These are phyloP conservation scores for Avahi laniger DNA, from an alignment of 2,797 vertebrate genomes.

Conservation along the genomic window DNA sequence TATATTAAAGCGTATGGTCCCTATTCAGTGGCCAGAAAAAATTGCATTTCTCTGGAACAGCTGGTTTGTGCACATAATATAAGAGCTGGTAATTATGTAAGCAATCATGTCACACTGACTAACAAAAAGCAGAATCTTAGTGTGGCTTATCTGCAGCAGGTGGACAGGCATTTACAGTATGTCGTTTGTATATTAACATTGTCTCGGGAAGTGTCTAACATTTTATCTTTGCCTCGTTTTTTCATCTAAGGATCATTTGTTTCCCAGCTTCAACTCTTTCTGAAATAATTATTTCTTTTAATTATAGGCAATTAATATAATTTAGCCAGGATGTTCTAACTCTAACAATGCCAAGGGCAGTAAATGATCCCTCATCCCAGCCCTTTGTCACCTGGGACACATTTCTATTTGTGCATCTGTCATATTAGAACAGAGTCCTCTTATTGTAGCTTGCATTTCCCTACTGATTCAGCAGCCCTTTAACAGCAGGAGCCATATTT, in stretches of 20 bases:
- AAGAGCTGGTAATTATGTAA: neutral
- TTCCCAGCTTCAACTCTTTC: neutral
- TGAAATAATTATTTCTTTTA: slow-evolving; percentile 45
- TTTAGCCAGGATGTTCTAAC: slow-evolving; percentile 28
- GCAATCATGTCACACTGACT: neutral
- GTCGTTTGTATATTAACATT: neutral
- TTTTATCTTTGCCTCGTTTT: neutral
- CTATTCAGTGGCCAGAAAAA: neutral
- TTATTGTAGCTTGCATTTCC: neutral
- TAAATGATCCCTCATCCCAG: neutral
- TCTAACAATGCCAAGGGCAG: neutral
- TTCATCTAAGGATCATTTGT: neutral
- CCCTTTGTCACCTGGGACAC: neutral
- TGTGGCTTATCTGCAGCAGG: neutral
- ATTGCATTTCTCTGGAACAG: neutral
- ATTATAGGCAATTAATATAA: slow-evolving; percentile 53
- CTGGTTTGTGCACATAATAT: neutral
- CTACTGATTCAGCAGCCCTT: neutral
- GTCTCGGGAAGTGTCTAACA: neutral
- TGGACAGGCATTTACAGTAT: neutral
- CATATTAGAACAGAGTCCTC: neutral
- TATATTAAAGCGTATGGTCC: neutral
- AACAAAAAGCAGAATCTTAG: neutral
- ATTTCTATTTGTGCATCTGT: neutral
- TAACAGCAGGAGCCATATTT: neutral